Evolutionary conservation across 2,888 invertebrate species (phyloP), one percentile per base, ranked within the genome.

Genomic region (Nemapogon koenigi): DNA sequence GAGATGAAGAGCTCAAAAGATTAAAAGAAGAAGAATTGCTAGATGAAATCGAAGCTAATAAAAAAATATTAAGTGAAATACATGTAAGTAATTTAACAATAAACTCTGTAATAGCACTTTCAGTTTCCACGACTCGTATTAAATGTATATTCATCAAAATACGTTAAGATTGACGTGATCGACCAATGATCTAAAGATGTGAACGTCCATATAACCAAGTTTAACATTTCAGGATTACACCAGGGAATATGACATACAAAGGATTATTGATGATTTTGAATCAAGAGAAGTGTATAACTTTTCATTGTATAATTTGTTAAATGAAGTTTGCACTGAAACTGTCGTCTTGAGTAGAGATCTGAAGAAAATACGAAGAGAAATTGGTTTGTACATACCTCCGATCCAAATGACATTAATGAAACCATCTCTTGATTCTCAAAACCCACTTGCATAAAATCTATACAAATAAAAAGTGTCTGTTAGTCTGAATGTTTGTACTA

Each of bases 281-380:
- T 81, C 81, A 46, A 81, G 81, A 38, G 91, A 91, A 53, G 87
- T 87, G 45, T 83, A 86, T 44, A 91, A 91, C 62, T 90, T 90
- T 57, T 85, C 90, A 0, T 67, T 86, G 2, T 91, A 91, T 59
- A 83, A 82, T 49, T 85, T 88, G 44, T 82, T 91, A 15, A 88
- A 86, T 35, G 86, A 88, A 22, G 57, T 44, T 31, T 75, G 73
- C 35, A 71, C 71, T 0, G 72, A 71, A 38, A 71, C 59, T 13
- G 59, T 58, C 7, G 57, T 60, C 0, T 49, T 73, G 0, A 43
- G 37, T 0, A 48, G 55, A 8, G 52, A 56, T 0, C 35, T 71
- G 1, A 43, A 43, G 3, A 30, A 17, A 2, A 43, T 59, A 2
- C 50, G 57, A 3, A 57, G 49, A 32, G 52, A 58, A 7, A 41